Evolutionary conservation across 2,113 vertebrate genomes (phyloP), one percentile per base, ranked within the genome.

Genomic region (Dissostichus mawsoni): DNA sequence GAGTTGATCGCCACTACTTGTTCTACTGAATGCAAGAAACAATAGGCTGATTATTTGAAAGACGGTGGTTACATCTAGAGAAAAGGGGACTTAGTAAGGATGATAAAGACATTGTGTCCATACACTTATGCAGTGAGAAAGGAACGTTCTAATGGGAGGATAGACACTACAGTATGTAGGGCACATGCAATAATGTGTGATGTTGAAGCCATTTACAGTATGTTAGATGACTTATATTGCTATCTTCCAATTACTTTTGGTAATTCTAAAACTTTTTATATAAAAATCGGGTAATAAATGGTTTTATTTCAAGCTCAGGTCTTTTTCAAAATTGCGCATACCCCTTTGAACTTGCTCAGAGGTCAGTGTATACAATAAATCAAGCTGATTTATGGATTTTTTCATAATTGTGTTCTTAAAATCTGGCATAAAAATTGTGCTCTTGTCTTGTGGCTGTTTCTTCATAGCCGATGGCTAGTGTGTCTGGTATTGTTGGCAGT

Each of bases 341-440:
- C n/a, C 41, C 20, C 18, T 70, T 45, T 71, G 14, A 63, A 47
- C 5, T 50, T 65, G 25, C 14, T 51, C 29, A 67, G 50, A 59
- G 73, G 50, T 74, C 17, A 48, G 8, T 56, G 25, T 74, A 29
- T 73, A 76, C 14, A 81, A 23, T 64, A 82, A 69, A 76, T 90
- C 69, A 83, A 57, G 66, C 61, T 76, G 36, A 75, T 79, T 50
- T 58, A 91, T 92, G 87, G 84, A 84, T 89, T 89, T 68, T 69
- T 52, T 71, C n/a, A 57, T 66, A 57, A 52, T 10, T 63, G 20
- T 57, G 33, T 55, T 69, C 6, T 64, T 75, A 57, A 56, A n/a
- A 64, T 68, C 41, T 41, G 57, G 16, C 47, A 68, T 76, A 80
- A 81, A 73, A 82, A 74, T 81, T 92, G 90, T 92, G 89, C 87